These are phyloP conservation scores for Oplegnathus fasciatus DNA, from an alignment of 2,113 vertebrate species.

Conservation along the genomic window DNA sequence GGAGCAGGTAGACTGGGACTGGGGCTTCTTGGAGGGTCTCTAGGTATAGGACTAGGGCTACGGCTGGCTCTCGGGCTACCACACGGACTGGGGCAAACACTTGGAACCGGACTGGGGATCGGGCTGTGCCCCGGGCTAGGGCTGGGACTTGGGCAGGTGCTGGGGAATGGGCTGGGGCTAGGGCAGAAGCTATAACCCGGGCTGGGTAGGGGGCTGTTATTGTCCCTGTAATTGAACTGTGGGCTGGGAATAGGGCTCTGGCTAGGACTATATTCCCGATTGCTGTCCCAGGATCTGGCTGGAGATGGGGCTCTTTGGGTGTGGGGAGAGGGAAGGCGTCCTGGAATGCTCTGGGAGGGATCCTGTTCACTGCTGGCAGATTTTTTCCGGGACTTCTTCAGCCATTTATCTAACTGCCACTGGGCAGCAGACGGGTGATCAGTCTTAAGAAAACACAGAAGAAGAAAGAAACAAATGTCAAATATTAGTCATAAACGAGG, in stretches of 20 bases:
- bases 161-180: constrained; percentile 77
- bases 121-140: constrained; percentile 60
- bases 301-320: constrained; percentile 82
- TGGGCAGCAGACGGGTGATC: constrained; percentile 89
- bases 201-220: constrained; percentile 82
- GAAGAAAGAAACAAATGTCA: constrained; percentile 3
- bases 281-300: constrained; percentile 75
- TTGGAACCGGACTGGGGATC: constrained; percentile 73
- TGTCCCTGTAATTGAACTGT: constrained; percentile 82
- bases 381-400: constrained; percentile 92
- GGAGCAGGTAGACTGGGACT: constrained; percentile 69
- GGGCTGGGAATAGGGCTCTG: constrained; percentile 84
- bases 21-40: constrained; percentile 76
- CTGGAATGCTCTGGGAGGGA: constrained; percentile 61
- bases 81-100: constrained; percentile 81
- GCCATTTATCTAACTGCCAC: constrained; percentile 98
- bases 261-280: constrained; percentile 81
- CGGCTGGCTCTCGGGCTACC: constrained; percentile 64
- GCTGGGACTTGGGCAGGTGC: constrained; percentile 74
- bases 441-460: constrained; percentile 75
- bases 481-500: not conserved
- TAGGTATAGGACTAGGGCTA: constrained; percentile 74
- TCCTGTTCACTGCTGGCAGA: constrained; percentile 83
- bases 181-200: constrained; percentile 85
- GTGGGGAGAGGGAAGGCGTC: constrained; percentile 58